Evolutionary conservation across 2,797 vertebrate genomes (phyloP).

Genomic region (Oophaga sylvatica): DNA sequence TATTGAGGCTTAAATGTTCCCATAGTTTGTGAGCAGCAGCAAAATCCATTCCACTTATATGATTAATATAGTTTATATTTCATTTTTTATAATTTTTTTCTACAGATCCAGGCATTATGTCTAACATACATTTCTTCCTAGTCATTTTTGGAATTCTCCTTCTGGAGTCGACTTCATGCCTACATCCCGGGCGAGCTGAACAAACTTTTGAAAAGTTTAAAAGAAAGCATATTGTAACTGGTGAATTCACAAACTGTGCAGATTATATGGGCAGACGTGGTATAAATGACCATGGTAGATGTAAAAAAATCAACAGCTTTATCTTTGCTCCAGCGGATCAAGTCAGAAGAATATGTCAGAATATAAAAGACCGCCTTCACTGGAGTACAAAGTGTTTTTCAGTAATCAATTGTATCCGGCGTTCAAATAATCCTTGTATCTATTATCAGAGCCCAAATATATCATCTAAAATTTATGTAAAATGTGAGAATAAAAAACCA

Average conservation of each 20-base stretch:
- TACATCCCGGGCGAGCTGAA: not conserved
- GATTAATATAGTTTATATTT: too few species aligned
- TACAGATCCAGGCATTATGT: not conserved
- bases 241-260: not conserved
- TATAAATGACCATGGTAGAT: not conserved
- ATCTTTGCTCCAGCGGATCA: not conserved
- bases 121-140: not conserved
- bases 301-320: not conserved
- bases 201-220: not conserved
- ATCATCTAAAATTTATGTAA: not conserved
- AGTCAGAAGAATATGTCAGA: not conserved
- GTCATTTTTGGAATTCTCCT: not conserved
- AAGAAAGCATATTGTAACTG: not conserved
- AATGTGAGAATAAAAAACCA: not conserved
- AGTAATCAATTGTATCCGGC: not conserved
- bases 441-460: accelerated
- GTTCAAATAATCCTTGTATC: not conserved
- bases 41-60: too few species aligned
- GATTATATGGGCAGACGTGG: not conserved
- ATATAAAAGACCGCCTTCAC: accelerated
- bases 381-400: not conserved
- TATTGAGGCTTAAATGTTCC: too few species aligned
- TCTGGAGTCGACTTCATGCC: not conserved
- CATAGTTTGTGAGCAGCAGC: too few species aligned
- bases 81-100: not conserved